phyloP scores from a whole-genome alignment of 2,888 invertebrate genomes.

The Spisula solida region DNA sequence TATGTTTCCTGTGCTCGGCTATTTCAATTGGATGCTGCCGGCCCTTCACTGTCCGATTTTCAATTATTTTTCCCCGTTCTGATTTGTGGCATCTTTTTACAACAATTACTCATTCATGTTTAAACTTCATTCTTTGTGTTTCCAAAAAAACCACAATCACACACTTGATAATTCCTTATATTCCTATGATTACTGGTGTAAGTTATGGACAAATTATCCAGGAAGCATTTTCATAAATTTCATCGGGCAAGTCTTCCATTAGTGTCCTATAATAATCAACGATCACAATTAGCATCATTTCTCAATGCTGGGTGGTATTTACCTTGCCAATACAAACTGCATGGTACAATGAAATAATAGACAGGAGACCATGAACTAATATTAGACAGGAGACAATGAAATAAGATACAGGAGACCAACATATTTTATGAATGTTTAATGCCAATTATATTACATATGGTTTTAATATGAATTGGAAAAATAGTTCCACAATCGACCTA shows the following conservation, averaged over 20 bases:
- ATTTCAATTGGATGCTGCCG: too few relatives aligned
- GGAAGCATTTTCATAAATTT: not conserved
- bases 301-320: not conserved
- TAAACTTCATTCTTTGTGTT: not conserved
- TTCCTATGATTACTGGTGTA: not conserved
- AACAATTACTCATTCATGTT: not conserved
- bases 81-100: not conserved
- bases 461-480: too few relatives aligned
- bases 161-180: not conserved
- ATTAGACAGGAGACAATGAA: not conserved
- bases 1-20: too few relatives aligned
- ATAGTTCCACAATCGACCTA: too few relatives aligned
- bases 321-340: not conserved
- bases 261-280: not conserved
- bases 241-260: not conserved
- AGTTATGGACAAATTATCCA: not conserved
- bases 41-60: too few relatives aligned
- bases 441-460: not conserved
- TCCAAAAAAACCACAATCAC: not conserved
- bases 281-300: not conserved
- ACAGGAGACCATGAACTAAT: not conserved
- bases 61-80: too few relatives aligned
- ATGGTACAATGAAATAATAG: not conserved
- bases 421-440: not conserved
- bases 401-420: not conserved